A percentile compares a stretch with the other conserved stretches of the same genome.
Evolutionary conservation across 2,797 vertebrate species (phyloP).

Genomic region (Myiotriccus ornatus): DNA sequence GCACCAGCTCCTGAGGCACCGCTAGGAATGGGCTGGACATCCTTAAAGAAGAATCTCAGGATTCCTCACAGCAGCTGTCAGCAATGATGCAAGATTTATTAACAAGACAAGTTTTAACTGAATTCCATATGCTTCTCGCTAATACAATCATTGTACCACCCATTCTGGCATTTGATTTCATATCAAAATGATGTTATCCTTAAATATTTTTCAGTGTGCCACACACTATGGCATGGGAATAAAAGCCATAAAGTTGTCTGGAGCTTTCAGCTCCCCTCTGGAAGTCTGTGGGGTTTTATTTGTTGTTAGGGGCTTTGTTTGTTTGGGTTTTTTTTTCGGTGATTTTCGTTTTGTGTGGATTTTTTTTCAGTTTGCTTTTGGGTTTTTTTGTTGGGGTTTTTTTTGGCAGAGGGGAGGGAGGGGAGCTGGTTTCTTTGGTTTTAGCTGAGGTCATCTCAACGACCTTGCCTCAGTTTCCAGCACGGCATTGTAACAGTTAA

Average conservation of each 20-base stretch:
- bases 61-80: not conserved
- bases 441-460: not conserved
- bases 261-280: not conserved
- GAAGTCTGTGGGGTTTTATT: not conserved
- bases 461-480: not conserved
- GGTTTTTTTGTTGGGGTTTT: not conserved
- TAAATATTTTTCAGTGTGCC: not conserved
- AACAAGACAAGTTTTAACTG: not conserved
- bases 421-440: not conserved
- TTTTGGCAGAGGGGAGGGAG: fast-evolving
- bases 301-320: not conserved
- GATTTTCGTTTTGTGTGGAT: not conserved
- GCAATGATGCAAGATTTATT: not conserved
- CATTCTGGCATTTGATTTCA: not conserved
- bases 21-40: not conserved
- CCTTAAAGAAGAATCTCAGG: not conserved
- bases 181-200: not conserved
- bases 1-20: not conserved
- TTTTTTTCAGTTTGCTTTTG: fast-evolving
- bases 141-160: not conserved
- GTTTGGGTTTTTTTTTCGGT: not conserved
- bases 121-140: not conserved
- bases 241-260: not conserved
- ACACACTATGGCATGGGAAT: not conserved
- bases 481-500: not conserved